Percentiles rank a stretch among this genome's conserved stretches.
phyloP scores from a whole-genome alignment of 2,113 vertebrate genomes.

The Pelecanus crispus region DNA sequence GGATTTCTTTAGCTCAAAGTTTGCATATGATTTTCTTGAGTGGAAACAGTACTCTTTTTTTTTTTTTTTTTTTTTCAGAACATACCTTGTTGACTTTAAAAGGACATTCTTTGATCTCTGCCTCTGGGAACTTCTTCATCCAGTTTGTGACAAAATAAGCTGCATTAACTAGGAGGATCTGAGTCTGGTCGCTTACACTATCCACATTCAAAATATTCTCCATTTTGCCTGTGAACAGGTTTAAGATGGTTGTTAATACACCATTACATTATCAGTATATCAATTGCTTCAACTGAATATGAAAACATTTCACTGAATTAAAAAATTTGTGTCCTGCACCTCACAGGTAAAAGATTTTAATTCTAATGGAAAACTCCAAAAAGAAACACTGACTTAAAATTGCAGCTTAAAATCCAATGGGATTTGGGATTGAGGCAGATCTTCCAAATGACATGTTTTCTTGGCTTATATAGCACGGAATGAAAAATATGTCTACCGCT shows the following conservation, averaged over 20 bases:
- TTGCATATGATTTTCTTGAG: background rate
- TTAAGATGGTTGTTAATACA: background rate
- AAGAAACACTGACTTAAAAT: background rate
- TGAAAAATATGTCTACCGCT: background rate
- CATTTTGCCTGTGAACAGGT: conserved; percentile 69
- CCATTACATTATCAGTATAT: background rate
- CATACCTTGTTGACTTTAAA: conserved; percentile 81
- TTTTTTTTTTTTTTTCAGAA: background rate
- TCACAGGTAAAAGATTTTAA: background rate
- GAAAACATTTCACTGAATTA: background rate
- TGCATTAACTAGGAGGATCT: conserved; percentile 77
- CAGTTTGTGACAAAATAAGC: conserved; percentile 79
- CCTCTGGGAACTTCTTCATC: conserved; percentile 80
- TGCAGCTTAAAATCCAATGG: background rate
- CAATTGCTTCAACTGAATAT: background rate
- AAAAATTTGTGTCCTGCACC: background rate
- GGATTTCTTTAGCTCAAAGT: background rate
- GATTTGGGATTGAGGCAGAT: background rate
- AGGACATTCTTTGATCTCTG: conserved; percentile 74
- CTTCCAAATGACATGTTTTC: background rate
- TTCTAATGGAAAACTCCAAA: background rate
- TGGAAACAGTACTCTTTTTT: background rate
- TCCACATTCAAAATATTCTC: conserved; percentile 70
- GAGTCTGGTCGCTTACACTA: conserved; percentile 67
- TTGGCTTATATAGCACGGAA: background rate